Evolutionary conservation across 2,888 invertebrate genomes (phyloP).

Genomic region (Monoplex corrugatus): DNA sequence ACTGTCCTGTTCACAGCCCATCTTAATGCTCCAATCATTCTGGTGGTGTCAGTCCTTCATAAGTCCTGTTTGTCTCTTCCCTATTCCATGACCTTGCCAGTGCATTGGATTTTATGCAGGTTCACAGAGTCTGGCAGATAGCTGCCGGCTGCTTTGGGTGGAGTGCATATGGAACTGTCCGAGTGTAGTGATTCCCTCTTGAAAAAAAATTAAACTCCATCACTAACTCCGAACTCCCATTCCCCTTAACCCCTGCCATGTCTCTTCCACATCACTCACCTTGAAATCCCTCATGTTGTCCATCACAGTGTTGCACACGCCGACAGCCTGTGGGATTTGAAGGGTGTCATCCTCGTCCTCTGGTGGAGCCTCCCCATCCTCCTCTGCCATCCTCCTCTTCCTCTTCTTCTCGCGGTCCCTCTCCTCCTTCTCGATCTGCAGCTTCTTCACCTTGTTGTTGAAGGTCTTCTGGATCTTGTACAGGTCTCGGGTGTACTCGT

Average conservation of each 20-base stretch:
- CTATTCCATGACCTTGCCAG: no score
- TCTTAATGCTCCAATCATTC: no score
- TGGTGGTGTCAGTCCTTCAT: no score
- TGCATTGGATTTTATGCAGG: no score
- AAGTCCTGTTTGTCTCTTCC: no score
- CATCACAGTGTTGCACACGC: conserved; percentile 77
- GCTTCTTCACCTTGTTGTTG: conserved; percentile 79
- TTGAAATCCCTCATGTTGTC: conserved; percentile 84
- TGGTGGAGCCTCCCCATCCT: conserved; percentile 83
- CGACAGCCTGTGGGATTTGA: conserved; percentile 84
- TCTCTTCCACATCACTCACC: conserved; percentile 78
- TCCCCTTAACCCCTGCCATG: background rate
- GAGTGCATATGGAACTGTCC: no score
- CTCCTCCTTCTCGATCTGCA: conserved; percentile 79
- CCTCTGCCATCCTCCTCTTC: conserved; percentile 84
- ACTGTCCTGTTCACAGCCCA: no score
- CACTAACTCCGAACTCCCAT: conserved; percentile 84
- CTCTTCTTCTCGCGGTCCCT: conserved; percentile 79
- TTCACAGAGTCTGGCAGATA: no score
- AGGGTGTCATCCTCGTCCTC: conserved; percentile 82
- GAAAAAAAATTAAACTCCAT: background rate
- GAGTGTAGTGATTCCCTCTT: no score
- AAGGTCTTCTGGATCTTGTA: conserved; percentile 88
- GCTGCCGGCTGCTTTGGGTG: no score
- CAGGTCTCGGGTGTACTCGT: conserved; percentile 89